These are phyloP conservation scores for Sinocyclocheilus rhinocerous DNA, from an alignment of 2,113 vertebrate species.

Conservation along the genomic window DNA sequence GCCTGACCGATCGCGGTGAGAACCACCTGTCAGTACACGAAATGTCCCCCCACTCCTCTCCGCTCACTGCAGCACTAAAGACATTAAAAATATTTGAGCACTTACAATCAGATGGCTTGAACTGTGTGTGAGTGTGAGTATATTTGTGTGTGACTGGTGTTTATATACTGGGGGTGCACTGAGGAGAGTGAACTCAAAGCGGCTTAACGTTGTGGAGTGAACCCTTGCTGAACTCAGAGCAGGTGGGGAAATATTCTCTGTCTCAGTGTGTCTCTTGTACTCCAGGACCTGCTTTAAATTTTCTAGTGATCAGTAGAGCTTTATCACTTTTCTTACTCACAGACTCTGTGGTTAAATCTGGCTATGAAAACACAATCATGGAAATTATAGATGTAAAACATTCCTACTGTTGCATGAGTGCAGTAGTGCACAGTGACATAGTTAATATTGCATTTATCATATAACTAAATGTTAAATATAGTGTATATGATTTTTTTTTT, in stretches of 20 bases:
- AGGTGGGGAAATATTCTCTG: constrained; percentile 59
- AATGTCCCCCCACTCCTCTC: neutral
- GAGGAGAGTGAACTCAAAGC: constrained; percentile 75
- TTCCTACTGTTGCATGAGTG: neutral
- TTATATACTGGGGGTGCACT: constrained; percentile 69
- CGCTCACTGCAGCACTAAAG: constrained; percentile 53
- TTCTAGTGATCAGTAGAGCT: constrained; percentile 18
- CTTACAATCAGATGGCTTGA: constrained; percentile 71
- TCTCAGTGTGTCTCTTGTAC: constrained; percentile 35
- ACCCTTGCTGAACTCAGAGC: constrained; percentile 70
- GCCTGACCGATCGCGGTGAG: constrained; percentile 41
- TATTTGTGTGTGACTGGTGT: constrained; percentile 52
- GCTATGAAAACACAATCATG: constrained; percentile 1
- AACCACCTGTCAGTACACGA: neutral
- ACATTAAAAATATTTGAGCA: constrained; percentile 75
- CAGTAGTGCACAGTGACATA: neutral
- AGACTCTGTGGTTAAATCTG: neutral
- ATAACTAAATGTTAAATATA: neutral
- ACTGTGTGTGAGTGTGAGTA: constrained; percentile 27
- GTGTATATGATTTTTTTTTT: neutral
- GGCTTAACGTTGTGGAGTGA: constrained; percentile 68
- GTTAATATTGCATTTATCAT: neutral
- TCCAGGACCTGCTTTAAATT: constrained; percentile 31
- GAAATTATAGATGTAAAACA: neutral
- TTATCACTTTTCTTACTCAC: neutral